Evolutionary conservation across 2,797 vertebrate species (phyloP), one percentile per base, ranked within the genome.

Genomic region (Ciconia nigra): DNA sequence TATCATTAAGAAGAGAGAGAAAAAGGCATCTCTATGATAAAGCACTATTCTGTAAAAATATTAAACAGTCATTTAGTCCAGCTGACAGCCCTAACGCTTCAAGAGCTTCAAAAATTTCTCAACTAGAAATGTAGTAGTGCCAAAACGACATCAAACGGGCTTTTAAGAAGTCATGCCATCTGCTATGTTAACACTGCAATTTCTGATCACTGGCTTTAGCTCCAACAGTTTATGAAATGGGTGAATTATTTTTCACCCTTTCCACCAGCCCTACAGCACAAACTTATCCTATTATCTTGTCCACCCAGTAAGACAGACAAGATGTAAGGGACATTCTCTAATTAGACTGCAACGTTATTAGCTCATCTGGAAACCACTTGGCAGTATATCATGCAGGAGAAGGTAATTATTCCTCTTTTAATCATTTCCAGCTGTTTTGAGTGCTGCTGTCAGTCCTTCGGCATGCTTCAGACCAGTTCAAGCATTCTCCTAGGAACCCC

Each of bases 51-150:
- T 94, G 26, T 74, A 49, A 73, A 90, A 90, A 65, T 59, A 94
- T 91, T 96, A 71, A 74, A 86, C 49, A 93, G 61, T 39, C 47
- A 78, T 81, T 94, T 90, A 91, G 66, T 69, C 54, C 49, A 90
- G 46, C 54, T 94, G 81, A 95, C 89, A 93, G 81, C 28, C 73
- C 71, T 82, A 87, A 87, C 4, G 6, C 66, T 92, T 84, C 70
- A 93, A 82, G 51, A 95, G 42, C 59, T 58, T 78, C 73, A 87
- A 82, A 78, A 66, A 70, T 70, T 87, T 85, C 62, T 89, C 78
- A 94, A 13, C 78, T 58, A 59, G 59, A 96, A 94, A 90, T 3
- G 6, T 5, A 89, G 46, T n/a, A 44, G n/a, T 79, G 47, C 73
- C 92, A 95, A 94, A 93, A 92, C 20, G 4, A 4, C n/a, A 37